Evolutionary conservation across 2,113 vertebrate species (phyloP).

Genomic region (Salvelinus fontinalis): DNA sequence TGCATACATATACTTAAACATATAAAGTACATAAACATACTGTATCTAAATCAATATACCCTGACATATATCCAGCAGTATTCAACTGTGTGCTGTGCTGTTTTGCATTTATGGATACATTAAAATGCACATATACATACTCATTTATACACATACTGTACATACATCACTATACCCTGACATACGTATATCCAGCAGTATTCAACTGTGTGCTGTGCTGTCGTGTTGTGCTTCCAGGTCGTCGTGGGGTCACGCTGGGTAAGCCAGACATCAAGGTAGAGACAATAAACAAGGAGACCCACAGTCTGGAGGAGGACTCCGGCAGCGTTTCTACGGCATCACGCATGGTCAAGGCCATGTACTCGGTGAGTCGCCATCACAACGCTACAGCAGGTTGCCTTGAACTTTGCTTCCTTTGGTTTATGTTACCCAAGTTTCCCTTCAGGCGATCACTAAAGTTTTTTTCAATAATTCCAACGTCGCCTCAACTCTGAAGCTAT

Average conservation of each 20-base stretch:
- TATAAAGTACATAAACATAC: no score
- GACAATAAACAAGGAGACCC: slow-evolving; percentile 93
- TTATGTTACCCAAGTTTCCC: background rate
- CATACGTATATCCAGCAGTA: slow-evolving; percentile 20
- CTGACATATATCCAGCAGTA: slow-evolving; percentile 19
- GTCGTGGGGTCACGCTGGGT: slow-evolving; percentile 91
- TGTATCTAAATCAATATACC: no score
- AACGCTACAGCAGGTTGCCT: slow-evolving; percentile 29
- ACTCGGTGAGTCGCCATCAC: slow-evolving; percentile 82
- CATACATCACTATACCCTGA: no score
- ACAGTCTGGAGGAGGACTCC: slow-evolving; percentile 91
- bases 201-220: slow-evolving; percentile 26
- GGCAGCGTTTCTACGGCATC: slow-evolving; percentile 92
- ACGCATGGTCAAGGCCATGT: slow-evolving; percentile 97
- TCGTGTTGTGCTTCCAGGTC: slow-evolving; percentile 74
- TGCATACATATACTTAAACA: no score
- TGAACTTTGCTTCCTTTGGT: background rate
- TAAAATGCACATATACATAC: no score
- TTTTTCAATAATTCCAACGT: no score
- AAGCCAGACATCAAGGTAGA: slow-evolving; percentile 98
- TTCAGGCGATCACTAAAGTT: background rate
- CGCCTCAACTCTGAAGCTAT: no score
- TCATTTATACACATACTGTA: no score
- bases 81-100: slow-evolving; percentile 24
- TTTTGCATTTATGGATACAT: no score